Conservation (phyloP, 2,113 vertebrate genomes). For the Ovis canadensis region DNA sequence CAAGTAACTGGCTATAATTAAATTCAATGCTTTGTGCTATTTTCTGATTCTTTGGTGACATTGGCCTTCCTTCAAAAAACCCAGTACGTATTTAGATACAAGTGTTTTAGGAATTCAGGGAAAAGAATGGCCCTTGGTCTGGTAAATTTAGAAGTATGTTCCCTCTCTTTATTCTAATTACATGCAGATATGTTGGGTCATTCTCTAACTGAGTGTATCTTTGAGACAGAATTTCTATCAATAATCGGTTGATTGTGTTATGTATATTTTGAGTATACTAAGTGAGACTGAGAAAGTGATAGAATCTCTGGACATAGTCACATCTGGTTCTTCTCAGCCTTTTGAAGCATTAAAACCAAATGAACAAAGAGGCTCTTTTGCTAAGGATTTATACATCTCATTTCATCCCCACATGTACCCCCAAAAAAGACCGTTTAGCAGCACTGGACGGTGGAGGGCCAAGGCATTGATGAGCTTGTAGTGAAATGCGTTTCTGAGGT, state of each 20-base stretch:
- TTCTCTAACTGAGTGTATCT: neutral
- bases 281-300: neutral
- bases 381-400: neutral
- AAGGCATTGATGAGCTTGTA: accelerated
- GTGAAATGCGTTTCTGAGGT: neutral
- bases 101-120: neutral
- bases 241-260: neutral
- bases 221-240: neutral
- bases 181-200: neutral
- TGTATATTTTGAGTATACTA: neutral
- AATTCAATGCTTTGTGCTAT: neutral
- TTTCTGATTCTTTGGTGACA: neutral
- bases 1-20: neutral
- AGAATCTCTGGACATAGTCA: neutral
- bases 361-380: neutral
- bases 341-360: constrained; percentile 12
- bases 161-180: neutral
- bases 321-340: neutral
- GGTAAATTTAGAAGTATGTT: neutral
- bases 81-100: neutral
- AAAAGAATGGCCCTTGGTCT: neutral
- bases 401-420: neutral
- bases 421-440: neutral
- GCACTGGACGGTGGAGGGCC: neutral
- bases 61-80: neutral